Conservation (phyloP, 1,140 invertebrate genomes). For the Leguminivora glycinivorella region DNA sequence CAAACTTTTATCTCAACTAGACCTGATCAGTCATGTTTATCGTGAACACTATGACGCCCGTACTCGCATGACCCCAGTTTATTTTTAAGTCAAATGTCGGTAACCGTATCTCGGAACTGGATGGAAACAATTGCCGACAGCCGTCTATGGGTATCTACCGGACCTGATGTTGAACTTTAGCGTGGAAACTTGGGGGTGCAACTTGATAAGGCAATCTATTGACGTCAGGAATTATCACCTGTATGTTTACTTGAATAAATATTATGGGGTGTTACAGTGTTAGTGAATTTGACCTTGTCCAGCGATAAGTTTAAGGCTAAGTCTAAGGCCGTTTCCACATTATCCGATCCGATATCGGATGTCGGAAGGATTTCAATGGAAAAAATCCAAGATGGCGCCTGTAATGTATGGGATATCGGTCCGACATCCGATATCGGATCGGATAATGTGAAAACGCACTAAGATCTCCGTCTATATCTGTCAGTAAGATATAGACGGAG, state of each 20-base stretch:
- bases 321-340: too few relatives aligned
- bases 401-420: too few relatives aligned
- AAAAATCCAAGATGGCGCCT: too few relatives aligned
- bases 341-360: too few relatives aligned
- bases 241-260: not conserved
- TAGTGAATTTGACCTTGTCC: not conserved
- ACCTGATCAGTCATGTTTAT: conserved; percentile 13
- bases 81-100: not conserved
- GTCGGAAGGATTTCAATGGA: too few relatives aligned
- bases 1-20: conserved; percentile 30
- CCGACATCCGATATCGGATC: too few relatives aligned
- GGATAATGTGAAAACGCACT: too few relatives aligned
- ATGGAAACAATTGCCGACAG: conserved; percentile 12
- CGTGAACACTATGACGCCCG: conserved; percentile 1
- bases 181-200: conserved; percentile 33
- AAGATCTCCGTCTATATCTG: too few relatives aligned
- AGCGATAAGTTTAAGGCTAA: not conserved
- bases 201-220: conserved; percentile 19
- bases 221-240: conserved; percentile 18
- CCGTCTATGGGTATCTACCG: not conserved
- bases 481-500: too few relatives aligned
- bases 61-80: conserved; percentile 11
- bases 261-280: not conserved
- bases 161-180: conserved; percentile 14
- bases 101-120: not conserved